Conservation (phyloP, 2,888 invertebrate species). For the Pemphredon lugubris region DNA sequence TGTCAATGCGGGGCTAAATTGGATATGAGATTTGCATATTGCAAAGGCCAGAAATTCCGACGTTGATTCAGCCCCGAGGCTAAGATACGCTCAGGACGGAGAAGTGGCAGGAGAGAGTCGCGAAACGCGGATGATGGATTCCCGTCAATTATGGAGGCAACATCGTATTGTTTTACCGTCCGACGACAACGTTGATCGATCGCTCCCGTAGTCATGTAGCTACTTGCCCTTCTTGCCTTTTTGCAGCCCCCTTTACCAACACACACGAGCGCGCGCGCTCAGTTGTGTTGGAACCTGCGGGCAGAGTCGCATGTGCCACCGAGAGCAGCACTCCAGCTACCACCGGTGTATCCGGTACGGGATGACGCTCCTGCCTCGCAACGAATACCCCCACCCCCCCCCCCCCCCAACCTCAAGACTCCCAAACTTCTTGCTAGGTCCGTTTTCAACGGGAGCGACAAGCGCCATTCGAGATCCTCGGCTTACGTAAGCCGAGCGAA, state of each 20-base stretch:
- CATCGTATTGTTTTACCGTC: conserved; percentile 81
- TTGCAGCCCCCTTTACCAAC: conserved; percentile 41
- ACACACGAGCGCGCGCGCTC: conserved; percentile 32
- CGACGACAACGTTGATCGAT: conserved; percentile 80
- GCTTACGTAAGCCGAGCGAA: conserved; percentile 48
- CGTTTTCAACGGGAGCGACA: no score
- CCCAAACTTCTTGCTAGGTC: conserved; percentile 70
- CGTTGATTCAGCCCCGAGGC: conserved; percentile 23
- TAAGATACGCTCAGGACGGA: neutral
- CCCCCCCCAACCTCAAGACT: conserved; percentile 47
- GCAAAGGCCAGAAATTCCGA: conserved; percentile 37
- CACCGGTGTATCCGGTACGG: conserved; percentile 55
- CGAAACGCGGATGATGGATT: conserved; percentile 80
- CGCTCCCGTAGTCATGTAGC: conserved; percentile 73
- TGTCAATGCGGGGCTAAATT: conserved; percentile 15
- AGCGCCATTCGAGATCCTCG: conserved; percentile 51
- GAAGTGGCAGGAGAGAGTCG: conserved; percentile 57
- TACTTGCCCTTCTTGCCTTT: conserved; percentile 72
- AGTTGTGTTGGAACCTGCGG: conserved; percentile 24
- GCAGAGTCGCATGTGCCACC: conserved; percentile 50
- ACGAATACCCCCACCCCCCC: conserved; percentile 53
- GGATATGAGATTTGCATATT: conserved; percentile 43
- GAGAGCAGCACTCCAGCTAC: conserved; percentile 44
- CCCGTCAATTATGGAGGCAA: conserved; percentile 81
- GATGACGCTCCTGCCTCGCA: conserved; percentile 68